Evolutionary conservation across 2,113 vertebrate genomes (phyloP).

Genomic region (Sapayoa aenigma): DNA sequence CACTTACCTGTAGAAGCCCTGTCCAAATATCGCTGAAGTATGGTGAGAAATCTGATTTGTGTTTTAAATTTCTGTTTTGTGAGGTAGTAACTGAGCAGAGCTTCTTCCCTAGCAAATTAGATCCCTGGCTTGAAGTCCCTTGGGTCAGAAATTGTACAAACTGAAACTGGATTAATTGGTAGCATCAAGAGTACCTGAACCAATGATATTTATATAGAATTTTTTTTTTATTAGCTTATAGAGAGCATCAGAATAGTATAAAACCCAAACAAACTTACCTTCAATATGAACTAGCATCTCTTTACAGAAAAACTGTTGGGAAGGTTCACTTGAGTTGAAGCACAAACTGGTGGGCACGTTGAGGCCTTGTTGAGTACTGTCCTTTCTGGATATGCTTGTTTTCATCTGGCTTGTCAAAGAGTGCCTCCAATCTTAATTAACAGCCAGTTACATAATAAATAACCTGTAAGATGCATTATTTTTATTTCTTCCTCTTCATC

Average conservation of each 20-base stretch:
- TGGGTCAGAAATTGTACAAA: neutral
- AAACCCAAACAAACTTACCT: neutral
- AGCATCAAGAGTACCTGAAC: neutral
- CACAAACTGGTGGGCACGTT: neutral
- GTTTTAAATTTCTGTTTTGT: neutral
- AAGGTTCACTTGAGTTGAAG: neutral
- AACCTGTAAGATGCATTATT: neutral
- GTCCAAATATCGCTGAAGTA: neutral
- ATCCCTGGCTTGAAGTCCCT: neutral
- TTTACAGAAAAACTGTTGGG: neutral
- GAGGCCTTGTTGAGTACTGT: neutral
- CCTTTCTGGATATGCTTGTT: neutral
- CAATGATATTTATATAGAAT: fast-evolving
- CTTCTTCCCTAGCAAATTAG: neutral
- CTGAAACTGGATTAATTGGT: neutral
- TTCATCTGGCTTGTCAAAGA: neutral
- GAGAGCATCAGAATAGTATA: neutral
- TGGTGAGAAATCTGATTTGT: neutral
- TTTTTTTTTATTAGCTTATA: neutral
- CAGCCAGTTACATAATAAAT: neutral
- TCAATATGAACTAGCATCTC: neutral
- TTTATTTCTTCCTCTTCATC: neutral
- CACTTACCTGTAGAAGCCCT: neutral
- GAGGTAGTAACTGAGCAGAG: neutral
- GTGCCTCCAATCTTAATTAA: neutral